Base-by-base conservation (phyloP, 2,888 invertebrate genomes). In the Dryomyza anilis region DNA sequence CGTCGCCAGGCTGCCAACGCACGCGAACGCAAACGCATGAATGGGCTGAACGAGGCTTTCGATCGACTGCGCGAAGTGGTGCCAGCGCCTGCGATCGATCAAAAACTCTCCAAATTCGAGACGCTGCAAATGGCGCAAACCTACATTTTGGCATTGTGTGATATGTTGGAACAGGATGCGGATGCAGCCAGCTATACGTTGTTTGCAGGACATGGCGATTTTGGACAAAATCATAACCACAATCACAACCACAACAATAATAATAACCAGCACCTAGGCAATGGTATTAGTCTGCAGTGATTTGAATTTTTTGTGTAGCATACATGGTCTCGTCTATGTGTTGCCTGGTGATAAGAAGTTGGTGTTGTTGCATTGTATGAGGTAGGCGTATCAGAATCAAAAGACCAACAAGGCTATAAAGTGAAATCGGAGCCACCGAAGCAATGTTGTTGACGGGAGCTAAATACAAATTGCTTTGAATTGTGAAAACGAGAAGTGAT, bases 101-200 rank as follows among this genome's bases (percentile, higher is more conserved):
- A 89, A 74, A 90, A 91, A 79, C 83, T 91, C 39, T 91, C 91
- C 71, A 92, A 92, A 81, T 91, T 88, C 77, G 92, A 92, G 78
- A 92, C 91, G 0, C 81, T 92, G 29, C 91, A 91, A 84, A 91
- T 92, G 91, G 91, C 92, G 0, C 91, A 91, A 75, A 89, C 88
- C 6, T 92, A 92, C 75, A 92, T 92, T 63, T 82, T 86, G 6
- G 90, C 91, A 0, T 81, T 92, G 14, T 86, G 87, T 77, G 90
- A 91, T 76, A 83, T 91, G 45, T 83, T 90, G 58, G 85, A 87
- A 65, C 80, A 83, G 48, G 80, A 71, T 12, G 65, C 55, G 6
- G 61, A 61, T 25, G 61, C 27, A 21, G 39, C 36, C 52, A 61
- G 61, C 43, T 61, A 53, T 29, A 52, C 61, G 43, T 16, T 61